Evolutionary conservation across 2,888 invertebrate genomes (phyloP), one percentile per base, ranked within the genome.

Genomic region (Horisme vitalbata): DNA sequence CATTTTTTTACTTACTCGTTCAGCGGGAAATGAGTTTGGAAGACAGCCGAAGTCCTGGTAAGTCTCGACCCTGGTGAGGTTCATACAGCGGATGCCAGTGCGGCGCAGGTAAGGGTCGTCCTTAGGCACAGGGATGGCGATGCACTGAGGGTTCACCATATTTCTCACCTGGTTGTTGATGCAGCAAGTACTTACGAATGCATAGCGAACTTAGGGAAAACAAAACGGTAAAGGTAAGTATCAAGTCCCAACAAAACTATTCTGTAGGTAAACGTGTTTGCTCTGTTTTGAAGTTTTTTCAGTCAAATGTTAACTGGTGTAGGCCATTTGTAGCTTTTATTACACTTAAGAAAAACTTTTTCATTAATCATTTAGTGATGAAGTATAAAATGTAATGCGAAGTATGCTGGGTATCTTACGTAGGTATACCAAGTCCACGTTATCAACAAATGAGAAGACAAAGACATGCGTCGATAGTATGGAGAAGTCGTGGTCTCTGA

Each of bases 41-140:
- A 68, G 50, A 41, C 77, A 77, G 2, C 70, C 71, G 1, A 59
- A 30, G 1, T 66, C 61, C 43, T 77, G 77, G 31, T 64, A 77
- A 0, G 70, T 73, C 12, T 63, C 60, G 3, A 72, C 63, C 12
- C 75, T 57, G 11, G 77, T 75, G 11, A 76, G 65, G 46, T 77
- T 77, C 44, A 75, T 45, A 36, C 77, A 77, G 2, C 71, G 57
- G n/a, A 77, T 54, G 33, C 55, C 60, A 3, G 64, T 52, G 1
- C 50, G 45, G 2, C 71, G 65, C 12, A 75, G 52, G 50, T 64
- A 69, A 0, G 76, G 69, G 41, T 78, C 77, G 21, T 75, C 70
- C 1, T 38, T 50, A 0, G 75, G 70, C 5, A 78, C 77, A 1
- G 58, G 53, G 11, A 76, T 71, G 4, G 70, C 60, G 27, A 63